phyloP scores from a whole-genome alignment of 2,113 vertebrate species.

The Anhinga anhinga region DNA sequence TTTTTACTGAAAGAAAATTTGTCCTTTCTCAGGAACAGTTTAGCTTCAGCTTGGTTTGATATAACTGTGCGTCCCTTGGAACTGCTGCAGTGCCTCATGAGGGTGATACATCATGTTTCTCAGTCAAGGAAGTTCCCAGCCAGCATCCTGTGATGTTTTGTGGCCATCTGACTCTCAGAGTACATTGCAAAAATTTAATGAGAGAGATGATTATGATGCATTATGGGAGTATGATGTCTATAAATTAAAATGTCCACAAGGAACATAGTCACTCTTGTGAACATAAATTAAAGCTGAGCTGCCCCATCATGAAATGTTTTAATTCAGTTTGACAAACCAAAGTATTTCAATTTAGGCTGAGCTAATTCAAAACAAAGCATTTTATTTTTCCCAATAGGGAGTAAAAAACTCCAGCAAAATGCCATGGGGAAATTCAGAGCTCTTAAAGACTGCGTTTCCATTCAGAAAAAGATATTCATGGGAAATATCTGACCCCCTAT shows the following conservation, averaged over 20 bases:
- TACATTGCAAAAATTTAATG: slow-evolving; percentile 23
- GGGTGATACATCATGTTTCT: slow-evolving; percentile 41
- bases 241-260: slow-evolving; percentile 47
- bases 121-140: neutral
- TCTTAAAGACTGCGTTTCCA: slow-evolving; percentile 11
- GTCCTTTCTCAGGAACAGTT: slow-evolving; percentile 41
- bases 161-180: slow-evolving; percentile 26
- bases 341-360: slow-evolving; percentile 55
- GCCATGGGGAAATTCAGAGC: slow-evolving; percentile 29
- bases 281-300: slow-evolving; percentile 25
- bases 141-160: neutral
- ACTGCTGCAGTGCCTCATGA: neutral
- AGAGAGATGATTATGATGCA: neutral
- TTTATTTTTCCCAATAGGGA: slow-evolving; percentile 57
- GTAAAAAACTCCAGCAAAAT: slow-evolving; percentile 21
- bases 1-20: slow-evolving; percentile 23
- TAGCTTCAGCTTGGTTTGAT: neutral
- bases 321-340: slow-evolving; percentile 50
- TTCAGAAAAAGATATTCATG: slow-evolving; percentile 57
- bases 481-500: slow-evolving; percentile 47
- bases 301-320: slow-evolving; percentile 25
- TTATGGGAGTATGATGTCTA: slow-evolving; percentile 26
- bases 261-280: neutral
- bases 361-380: slow-evolving; percentile 55
- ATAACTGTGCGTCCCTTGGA: neutral